Conservation (phyloP, 2,113 vertebrate species). For the Isichthys henryi region DNA sequence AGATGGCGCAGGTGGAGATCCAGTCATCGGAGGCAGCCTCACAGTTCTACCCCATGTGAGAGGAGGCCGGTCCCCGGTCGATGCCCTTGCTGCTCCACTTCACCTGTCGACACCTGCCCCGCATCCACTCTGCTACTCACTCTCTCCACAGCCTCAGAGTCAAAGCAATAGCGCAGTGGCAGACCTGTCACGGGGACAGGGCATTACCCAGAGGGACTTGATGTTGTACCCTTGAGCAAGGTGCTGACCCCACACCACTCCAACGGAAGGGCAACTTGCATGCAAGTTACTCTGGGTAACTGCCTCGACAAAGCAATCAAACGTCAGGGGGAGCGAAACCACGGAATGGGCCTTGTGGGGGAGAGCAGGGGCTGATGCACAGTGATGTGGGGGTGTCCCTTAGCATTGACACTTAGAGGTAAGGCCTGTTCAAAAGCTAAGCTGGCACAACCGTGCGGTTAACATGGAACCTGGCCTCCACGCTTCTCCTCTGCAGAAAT, state of each 20-base stretch:
- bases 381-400: not conserved
- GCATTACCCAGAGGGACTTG: not conserved
- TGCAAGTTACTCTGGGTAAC: not conserved
- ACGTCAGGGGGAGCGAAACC: not conserved
- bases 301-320: not conserved
- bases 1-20: constrained; percentile 99
- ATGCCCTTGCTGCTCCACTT: not conserved
- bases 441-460: not conserved
- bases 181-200: not conserved
- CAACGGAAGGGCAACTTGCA: not conserved
- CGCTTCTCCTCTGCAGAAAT: not conserved
- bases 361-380: not conserved
- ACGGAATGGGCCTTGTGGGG: not conserved
- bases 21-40: constrained; percentile 97
- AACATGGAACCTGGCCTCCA: not conserved
- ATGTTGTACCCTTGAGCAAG: not conserved
- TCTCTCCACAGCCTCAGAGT: not conserved
- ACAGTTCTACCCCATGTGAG: constrained; percentile 96
- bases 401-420: not conserved
- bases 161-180: constrained; percentile 3
- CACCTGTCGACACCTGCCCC: not conserved
- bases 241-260: not conserved
- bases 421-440: not conserved
- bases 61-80: not conserved
- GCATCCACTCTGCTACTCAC: not conserved